Evolutionary conservation across 2,797 vertebrate species (phyloP), one percentile per base, ranked within the genome.

Genomic region (Schizothorax lantsangensis): DNA sequence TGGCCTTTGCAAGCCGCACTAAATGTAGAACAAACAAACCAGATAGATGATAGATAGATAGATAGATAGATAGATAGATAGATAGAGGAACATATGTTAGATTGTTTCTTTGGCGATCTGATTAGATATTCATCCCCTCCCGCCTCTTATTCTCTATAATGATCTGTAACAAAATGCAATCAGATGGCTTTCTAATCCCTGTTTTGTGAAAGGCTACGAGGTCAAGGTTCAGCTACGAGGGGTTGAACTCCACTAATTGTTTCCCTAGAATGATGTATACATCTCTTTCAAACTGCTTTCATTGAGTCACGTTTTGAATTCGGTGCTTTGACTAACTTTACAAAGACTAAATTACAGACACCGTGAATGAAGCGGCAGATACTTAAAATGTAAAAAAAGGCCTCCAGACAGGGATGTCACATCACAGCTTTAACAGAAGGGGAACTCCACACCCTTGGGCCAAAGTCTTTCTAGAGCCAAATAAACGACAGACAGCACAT

Each of bases 271-370:
- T 33, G 30, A 87, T 71, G 79, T 71, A 84, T 78, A 84, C 47
- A 81, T 84, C 79, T 79, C 82, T 59, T 87, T 90, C 81, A 89
- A 83, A 85, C 73, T 26, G 69, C 88, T 83, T 88, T 89, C 88
- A 88, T 40, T 78, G 75, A 59, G 78, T 88, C 86, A 84, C 43
- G 66, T 81, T 82, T 66, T n/a, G 49, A 69, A 84, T 75, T 84
- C 54, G 14, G 1, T 10, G 79, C 83, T 36, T 74, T 85, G 88
- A 89, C 83, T 69, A 69, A 52, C 52, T 40, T 79, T 85, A 73
- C 87, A 90, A 88, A 87, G 89, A 81, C 85, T 89, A 81, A 89
- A 89, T 89, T 89, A 87, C 83, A 81, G 81, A 79, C 84, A 68
- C 26, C 19, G 52, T 30, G 87, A 66, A 84, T 74, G 59, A 85